Evolutionary conservation across 2,888 invertebrate species (phyloP).

Genomic region (Liodrosophila aerea): DNA sequence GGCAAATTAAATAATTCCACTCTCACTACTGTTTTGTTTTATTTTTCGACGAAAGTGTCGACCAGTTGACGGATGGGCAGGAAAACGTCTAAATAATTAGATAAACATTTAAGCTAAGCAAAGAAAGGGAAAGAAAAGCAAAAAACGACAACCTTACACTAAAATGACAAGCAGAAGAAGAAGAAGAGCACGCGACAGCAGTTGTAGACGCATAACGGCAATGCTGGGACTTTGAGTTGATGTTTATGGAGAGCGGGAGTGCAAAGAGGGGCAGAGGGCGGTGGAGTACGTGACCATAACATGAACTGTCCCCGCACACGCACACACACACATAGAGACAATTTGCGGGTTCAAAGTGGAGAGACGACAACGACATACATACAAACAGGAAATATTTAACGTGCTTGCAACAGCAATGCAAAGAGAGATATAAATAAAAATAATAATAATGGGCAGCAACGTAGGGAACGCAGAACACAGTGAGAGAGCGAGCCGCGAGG

Average conservation of each 20-base stretch:
- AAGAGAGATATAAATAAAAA: conserved; percentile 73
- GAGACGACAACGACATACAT: conserved; percentile 47
- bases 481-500: conserved; percentile 24
- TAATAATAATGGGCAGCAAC: conserved; percentile 71
- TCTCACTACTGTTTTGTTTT: conserved; percentile 12
- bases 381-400: conserved; percentile 79
- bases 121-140: conserved; percentile 44
- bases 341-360: conserved; percentile 65
- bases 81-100: conserved; percentile 74
- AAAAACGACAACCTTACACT: conserved; percentile 22
- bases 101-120: conserved; percentile 70
- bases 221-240: conserved; percentile 37
- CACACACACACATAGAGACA: conserved; percentile 29
- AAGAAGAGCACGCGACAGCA: conserved; percentile 44
- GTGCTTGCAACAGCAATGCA: conserved; percentile 69
- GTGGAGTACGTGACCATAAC: conserved; percentile 75
- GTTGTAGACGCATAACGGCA: conserved; percentile 61
- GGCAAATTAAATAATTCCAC: conserved; percentile 53
- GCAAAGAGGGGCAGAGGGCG: conserved; percentile 16
- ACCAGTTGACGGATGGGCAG: conserved; percentile 38
- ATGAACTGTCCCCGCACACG: conserved; percentile 59
- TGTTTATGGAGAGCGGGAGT: conserved; percentile 24
- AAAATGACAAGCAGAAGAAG: conserved; percentile 19
- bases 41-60: conserved; percentile 32
- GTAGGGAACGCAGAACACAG: conserved; percentile 58